Conservation (phyloP, 2,888 invertebrate genomes). For the Aporophyla nigra region DNA sequence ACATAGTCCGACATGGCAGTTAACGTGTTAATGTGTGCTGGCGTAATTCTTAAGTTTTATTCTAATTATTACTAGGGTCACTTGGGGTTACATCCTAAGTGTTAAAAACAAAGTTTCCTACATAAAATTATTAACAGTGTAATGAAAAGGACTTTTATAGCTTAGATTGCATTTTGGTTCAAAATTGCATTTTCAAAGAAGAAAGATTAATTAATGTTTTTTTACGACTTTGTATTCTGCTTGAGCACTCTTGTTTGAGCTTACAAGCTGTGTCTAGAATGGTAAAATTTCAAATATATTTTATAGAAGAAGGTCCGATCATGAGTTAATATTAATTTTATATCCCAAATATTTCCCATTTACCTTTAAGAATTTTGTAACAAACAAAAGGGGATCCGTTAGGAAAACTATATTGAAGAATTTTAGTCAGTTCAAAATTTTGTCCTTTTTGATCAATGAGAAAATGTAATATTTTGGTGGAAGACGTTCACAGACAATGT, state of each 20-base stretch:
- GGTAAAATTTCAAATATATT: constrained; percentile 14
- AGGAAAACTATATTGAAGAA: constrained; percentile 5
- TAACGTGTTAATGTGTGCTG: too few relatives aligned
- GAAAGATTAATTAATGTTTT: constrained; percentile 14
- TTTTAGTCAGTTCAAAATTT: constrained; percentile 25
- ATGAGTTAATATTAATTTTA: constrained; percentile 23
- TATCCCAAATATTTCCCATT: constrained; percentile 11
- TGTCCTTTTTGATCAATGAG: constrained; percentile 24
- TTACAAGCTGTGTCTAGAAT: constrained; percentile 25
- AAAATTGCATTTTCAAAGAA: neutral
- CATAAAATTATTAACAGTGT: neutral
- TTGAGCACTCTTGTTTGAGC: constrained; percentile 12
- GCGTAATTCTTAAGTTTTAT: neutral
- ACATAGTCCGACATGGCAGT: too few relatives aligned
- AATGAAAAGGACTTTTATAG: neutral
- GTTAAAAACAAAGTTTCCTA: neutral
- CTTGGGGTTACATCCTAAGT: neutral
- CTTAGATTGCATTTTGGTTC: neutral
- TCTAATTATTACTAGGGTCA: neutral
- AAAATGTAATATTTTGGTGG: constrained; percentile 31
- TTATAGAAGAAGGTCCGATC: neutral
- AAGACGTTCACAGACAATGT: constrained; percentile 38
- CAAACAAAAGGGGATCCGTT: neutral
- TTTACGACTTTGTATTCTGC: constrained; percentile 20
- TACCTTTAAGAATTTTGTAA: constrained; percentile 6